Percentiles rank a stretch among this genome's conserved stretches.
Conservation (phyloP, 92 coral and sea anemone species). For the Heliopora coerulea region DNA sequence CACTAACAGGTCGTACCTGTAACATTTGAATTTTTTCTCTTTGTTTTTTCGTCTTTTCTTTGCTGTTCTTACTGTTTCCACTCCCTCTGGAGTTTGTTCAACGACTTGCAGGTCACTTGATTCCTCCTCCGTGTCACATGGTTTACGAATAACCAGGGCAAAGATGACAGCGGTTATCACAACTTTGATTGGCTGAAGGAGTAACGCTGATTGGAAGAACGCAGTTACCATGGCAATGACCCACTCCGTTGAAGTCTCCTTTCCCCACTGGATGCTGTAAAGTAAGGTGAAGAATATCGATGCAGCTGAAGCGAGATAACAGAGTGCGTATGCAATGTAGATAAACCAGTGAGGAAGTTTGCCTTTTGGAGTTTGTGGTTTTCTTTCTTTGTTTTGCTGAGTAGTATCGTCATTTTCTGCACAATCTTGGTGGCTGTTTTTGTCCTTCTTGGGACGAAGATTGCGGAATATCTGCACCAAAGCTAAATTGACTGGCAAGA, state of each 20-base stretch:
- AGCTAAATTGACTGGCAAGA: constrained; percentile 82
- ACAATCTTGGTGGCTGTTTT: constrained; percentile 32
- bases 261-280: constrained; percentile 82
- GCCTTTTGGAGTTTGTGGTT: constrained; percentile 27
- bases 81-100: not conserved
- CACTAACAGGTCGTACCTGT: too few species aligned
- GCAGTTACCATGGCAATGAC: constrained; percentile 80
- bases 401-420: constrained; percentile 37
- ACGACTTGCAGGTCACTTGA: not conserved
- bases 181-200: constrained; percentile 91
- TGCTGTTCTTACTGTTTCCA: not conserved
- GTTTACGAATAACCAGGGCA: constrained; percentile 76
- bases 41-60: not conserved
- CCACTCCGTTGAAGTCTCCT: constrained; percentile 84
- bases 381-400: constrained; percentile 27
- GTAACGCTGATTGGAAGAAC: constrained; percentile 77
- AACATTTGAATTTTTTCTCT: not conserved
- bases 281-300: constrained; percentile 62
- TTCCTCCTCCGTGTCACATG: constrained; percentile 59
- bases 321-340: constrained; percentile 56
- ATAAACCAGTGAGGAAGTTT: constrained; percentile 58
- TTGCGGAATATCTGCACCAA: constrained; percentile 88
- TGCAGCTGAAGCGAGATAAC: constrained; percentile 42
- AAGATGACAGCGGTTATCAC: constrained; percentile 71
- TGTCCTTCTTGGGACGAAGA: constrained; percentile 62